phyloP scores from a whole-genome alignment of 2,797 vertebrate genomes.

The Holocentrus rufus region DNA sequence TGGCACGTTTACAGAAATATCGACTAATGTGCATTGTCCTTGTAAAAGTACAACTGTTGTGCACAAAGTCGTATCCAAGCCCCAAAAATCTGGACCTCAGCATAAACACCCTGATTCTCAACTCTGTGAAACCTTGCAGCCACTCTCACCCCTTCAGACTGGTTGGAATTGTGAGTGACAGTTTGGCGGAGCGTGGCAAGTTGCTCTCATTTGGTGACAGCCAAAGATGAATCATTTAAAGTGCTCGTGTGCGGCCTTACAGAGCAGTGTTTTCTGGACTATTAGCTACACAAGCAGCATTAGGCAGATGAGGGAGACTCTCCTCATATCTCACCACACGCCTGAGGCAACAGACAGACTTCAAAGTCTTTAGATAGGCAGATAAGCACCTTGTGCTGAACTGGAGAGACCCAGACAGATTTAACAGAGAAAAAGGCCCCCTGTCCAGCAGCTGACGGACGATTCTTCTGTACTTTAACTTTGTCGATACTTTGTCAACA shows the following conservation, averaged over 20 bases:
- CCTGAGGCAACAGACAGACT: slow-evolving; percentile 72
- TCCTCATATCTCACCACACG: slow-evolving; percentile 71
- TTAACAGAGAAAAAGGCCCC: slow-evolving; percentile 47
- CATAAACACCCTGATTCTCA: slow-evolving; percentile 10
- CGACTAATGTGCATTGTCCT: slow-evolving; percentile 14
- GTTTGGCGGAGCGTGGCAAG: slow-evolving; percentile 56
- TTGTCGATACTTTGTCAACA: slow-evolving; percentile 13
- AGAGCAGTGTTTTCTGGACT: slow-evolving; percentile 79
- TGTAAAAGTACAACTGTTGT: background rate
- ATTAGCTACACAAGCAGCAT: slow-evolving; percentile 84
- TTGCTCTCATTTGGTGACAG: slow-evolving; percentile 65
- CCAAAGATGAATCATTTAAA: slow-evolving; percentile 77
- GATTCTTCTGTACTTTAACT: slow-evolving; percentile 43
- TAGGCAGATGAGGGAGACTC: slow-evolving; percentile 76
- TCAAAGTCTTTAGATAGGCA: slow-evolving; percentile 71
- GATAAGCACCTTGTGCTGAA: slow-evolving; percentile 69
- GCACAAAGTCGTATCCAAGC: background rate
- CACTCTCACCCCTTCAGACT: slow-evolving; percentile 48
- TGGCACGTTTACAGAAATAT: slow-evolving; percentile 35
- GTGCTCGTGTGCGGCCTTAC: slow-evolving; percentile 65
- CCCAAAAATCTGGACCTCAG: background rate
- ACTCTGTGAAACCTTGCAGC: slow-evolving; percentile 54
- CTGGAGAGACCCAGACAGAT: slow-evolving; percentile 68
- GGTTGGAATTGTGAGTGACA: slow-evolving; percentile 66
- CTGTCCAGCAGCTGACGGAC: slow-evolving; percentile 34